Evolutionary conservation across 2,113 vertebrate species (phyloP), one percentile per base, ranked within the genome.

Genomic region (Casuarius casuarius): DNA sequence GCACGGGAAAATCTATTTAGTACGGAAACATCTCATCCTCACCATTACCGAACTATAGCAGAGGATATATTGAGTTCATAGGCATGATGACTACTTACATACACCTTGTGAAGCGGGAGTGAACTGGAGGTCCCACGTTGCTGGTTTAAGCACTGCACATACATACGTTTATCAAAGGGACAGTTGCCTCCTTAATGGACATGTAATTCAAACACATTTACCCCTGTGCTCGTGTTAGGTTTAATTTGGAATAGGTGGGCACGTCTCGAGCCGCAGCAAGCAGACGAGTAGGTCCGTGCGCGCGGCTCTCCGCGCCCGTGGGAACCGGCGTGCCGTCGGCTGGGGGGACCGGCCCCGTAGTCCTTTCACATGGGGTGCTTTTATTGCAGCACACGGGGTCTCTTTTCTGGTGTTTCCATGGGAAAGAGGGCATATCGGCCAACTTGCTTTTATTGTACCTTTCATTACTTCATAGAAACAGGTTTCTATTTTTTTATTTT

Each of bases 371-470:
- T 28, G 23, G 59, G 3, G 26, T 54, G 61, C 66, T 82, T 95
- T 89, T 70, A 35, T 65, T 86, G 78, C 80, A 59, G 65, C 59
- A 63, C 38, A 92, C 5, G 18, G 20, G 48, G 13, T 59, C 48
- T 71, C 12, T 77, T 65, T 82, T 38, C 84, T 72, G 33, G 19
- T 86, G 92, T 94, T 84, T 70, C 86, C 77, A 92, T 87, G 92
- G 85, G 89, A 56, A 83, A 85, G 38, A 33, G 56, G 29, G 70
- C 51, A 40, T 35, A 59, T 51, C 62, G 75, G 58, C 62, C 79
- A 40, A 49, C 58, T 40, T 62, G 26, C 56, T 78, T 58, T 87
- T 54, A 75, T 71, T 89, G 52, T 75, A 54, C 83, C 87, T 90
- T 83, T 13, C 67, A 33, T 59, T 79, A 35, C 44, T 87, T 83